Percentiles rank a stretch among this genome's conserved stretches.
These are phyloP conservation scores for Campoplex nolae DNA, from an alignment of 2,888 invertebrate genomes.

Conservation along the genomic window DNA sequence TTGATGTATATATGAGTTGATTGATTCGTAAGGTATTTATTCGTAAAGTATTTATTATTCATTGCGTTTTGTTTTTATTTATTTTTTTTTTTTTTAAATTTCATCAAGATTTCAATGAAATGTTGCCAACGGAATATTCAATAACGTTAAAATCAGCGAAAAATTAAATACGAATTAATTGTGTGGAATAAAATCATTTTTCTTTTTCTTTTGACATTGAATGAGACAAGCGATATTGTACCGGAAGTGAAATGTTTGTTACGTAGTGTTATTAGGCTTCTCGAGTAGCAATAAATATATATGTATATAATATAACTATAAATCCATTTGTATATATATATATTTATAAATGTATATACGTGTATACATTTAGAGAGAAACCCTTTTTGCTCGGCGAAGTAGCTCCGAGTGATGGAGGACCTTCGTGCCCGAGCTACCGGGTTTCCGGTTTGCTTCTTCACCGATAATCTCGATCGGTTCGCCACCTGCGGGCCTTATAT, in stretches of 20 bases:
- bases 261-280: constrained; percentile 69
- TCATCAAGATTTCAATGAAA: no score
- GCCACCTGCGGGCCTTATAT: constrained; percentile 78
- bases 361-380: constrained; percentile 4
- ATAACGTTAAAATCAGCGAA: background rate
- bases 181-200: background rate
- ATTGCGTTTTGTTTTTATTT: background rate
- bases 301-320: background rate
- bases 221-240: constrained; percentile 69
- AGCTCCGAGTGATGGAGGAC: constrained; percentile 78
- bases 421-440: constrained; percentile 79
- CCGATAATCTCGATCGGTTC: constrained; percentile 80
- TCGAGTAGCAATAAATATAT: constrained; percentile 72
- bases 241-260: constrained; percentile 79
- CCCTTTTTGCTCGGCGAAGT: constrained; percentile 29
- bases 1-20: no score
- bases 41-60: background rate
- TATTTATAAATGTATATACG: constrained; percentile 46
- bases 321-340: background rate
- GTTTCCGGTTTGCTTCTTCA: constrained; percentile 79
- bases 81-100: no score
- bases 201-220: background rate
- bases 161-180: background rate
- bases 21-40: background rate
- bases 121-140: background rate